Evolutionary conservation across 2,113 vertebrate genomes (phyloP).

Genomic region (Stegastes partitus): DNA sequence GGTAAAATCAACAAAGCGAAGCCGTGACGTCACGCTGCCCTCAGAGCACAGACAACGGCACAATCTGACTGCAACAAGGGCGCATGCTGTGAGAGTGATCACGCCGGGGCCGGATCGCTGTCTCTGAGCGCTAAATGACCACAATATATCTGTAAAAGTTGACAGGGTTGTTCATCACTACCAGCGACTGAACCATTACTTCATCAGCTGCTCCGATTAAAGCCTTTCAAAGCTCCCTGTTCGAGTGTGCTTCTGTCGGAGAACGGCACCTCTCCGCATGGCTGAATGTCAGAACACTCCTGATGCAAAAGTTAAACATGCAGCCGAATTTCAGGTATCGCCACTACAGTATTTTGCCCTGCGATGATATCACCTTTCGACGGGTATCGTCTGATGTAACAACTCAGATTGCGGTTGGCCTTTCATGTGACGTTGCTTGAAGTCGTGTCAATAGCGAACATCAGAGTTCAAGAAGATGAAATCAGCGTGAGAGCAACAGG

Average conservation of each 20-base stretch:
- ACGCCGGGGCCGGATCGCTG: constrained; percentile 16
- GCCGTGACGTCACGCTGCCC: constrained; percentile 9
- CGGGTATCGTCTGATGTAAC: background rate
- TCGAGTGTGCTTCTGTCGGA: constrained; percentile 36
- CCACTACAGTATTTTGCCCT: background rate
- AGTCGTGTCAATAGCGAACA: too few species aligned
- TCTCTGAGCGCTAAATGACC: constrained; percentile 32
- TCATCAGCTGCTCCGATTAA: constrained; percentile 41
- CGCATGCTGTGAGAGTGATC: constrained; percentile 18
- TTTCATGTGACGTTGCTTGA: background rate
- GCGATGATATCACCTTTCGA: background rate
- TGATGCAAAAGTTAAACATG: constrained; percentile 9
- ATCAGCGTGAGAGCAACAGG: background rate
- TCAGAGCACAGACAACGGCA: constrained; percentile 1
- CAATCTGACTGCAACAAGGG: background rate
- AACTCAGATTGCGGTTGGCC: too few species aligned
- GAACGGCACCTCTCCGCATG: constrained; percentile 28
- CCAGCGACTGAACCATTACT: constrained; percentile 37
- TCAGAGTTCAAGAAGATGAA: too few species aligned
- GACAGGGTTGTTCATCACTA: constrained; percentile 47
- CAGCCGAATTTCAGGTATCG: background rate
- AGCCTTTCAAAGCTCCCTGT: constrained; percentile 44
- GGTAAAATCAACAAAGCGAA: constrained; percentile 30
- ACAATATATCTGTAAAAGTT: constrained; percentile 33
- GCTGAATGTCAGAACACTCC: constrained; percentile 56